Base-by-base conservation (phyloP, 2,888 invertebrate genomes). In the Abrostola tripartita region DNA sequence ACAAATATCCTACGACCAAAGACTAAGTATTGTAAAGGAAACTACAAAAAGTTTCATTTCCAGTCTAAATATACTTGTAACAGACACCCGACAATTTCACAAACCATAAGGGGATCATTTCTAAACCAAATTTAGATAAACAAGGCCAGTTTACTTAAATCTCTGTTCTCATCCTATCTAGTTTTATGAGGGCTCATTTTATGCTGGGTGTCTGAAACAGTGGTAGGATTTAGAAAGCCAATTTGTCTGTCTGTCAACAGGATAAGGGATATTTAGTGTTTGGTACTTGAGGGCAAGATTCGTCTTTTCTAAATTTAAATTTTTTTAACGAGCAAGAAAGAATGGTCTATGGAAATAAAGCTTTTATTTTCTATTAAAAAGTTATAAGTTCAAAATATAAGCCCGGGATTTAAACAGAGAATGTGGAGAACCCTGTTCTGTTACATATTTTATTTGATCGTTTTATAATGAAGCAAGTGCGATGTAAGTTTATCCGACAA, bases 201-300 rank as follows among this genome's bases (percentile, higher is more conserved):
- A 51, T 1, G 61, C 6, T 84, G 84, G 88, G 65, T 74, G 9
- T 65, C 44, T 64, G 51, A 54, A 74, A 69, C 75, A 63, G 68
- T 70, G 65, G 77, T 79, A 81, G 81, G 84, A 87, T 88, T 88
- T 85, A 87, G 90, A 88, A 89, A 88, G 86, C 84, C 84, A 89
- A 93, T 93, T 91, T 90, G 91, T 93, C 88, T 84, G 85, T 86
- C 89, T 91, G 92, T 93, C 93, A 91, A 83, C 90, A 79, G 81
- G 85, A 82, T 86, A 83, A 84, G 84, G 85, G 82, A 88, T 84
- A 87, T 88, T 86, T 86, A 84, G 84, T 82, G 83, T 71, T 78
- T 76, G 80, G 81, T 79, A 78, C 75, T 66, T 74, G 76, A 74
- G 74, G 73, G 76, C 65, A 74, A 74, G 76, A 83, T 81, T 83